Base-by-base conservation (phyloP, 2,113 vertebrate species). In the Fulmarus glacialis region DNA sequence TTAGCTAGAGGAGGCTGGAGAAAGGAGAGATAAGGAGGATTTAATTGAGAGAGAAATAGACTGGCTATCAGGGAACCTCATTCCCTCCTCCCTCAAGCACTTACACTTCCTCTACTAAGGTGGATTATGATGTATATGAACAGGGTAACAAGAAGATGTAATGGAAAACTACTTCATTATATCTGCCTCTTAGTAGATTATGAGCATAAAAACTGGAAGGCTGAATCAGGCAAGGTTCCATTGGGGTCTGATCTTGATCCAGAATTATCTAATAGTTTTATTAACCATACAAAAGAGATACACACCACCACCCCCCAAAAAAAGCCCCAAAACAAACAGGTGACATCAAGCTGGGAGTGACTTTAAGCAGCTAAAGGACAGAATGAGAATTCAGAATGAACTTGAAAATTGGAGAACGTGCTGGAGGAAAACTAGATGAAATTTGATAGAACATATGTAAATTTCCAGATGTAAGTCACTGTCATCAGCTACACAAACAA, bases 381-480 rank as follows among this genome's bases (percentile, higher is more conserved):
- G 18, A 86, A 73, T 5, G 26, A 84, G 20, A 81, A 84, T 43
- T 42, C 27, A 78, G 38, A 93, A 90, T 29, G 1, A 38, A 66
- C 42, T 63, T 72, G 40, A 75, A 86, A 95, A 71, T 1, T 67
- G 12, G 12, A 70, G 38, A 94, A 58, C 11, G 11, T 71, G 23
- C 56, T 82, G 22, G 13, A 81, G n/a, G 32, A 94, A 89, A 78
- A 73, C 17, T 52, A 52, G n/a, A 73, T 59, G 3, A 45, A 81
- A 83, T 53, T 63, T 70, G n/a, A 50, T 45, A 53, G 40, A 68
- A 89, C 12, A 18, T 53, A 73, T 7, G 40, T 89, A 89, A 77
- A 92, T 89, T 89, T 73, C n/a, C 36, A 73, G 55, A 73, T 62
- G 10, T 80, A 88, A 58, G 79, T 88, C 86, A 82, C 36, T 52